Percentiles rank a stretch among this genome's conserved stretches.
These are phyloP conservation scores for Aphyosemion australe DNA, from an alignment of 2,113 vertebrate species.

Conservation along the genomic window DNA sequence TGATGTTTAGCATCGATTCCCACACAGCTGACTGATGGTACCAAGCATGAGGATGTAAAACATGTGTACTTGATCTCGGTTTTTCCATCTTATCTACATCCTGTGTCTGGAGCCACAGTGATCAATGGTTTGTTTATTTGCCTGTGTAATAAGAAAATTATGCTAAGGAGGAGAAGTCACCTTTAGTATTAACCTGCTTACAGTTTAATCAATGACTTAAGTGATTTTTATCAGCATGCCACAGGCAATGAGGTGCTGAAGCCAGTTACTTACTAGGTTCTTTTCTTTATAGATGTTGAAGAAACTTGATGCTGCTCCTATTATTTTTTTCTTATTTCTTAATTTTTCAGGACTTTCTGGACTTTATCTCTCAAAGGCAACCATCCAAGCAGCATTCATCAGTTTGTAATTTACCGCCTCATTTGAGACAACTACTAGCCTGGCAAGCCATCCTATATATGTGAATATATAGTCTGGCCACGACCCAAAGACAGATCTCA, in stretches of 20 bases:
- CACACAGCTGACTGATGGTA: constrained; percentile 24
- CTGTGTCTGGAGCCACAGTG: constrained; percentile 49
- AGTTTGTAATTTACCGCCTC: constrained; percentile 23
- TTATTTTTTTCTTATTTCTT: neutral
- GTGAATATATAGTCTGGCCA: too few relatives aligned
- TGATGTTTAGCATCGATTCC: constrained; percentile 6
- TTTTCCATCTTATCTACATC: constrained; percentile 58
- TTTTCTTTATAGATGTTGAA: constrained; percentile 48
- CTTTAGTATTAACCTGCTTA: constrained; percentile 76
- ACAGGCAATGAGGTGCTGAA: constrained; percentile 62
- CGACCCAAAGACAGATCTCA: too few relatives aligned
- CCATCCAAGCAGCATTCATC: constrained; percentile 33
- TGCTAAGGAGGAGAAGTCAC: constrained; percentile 68
- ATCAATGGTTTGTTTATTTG: constrained; percentile 79
- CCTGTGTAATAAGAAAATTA: constrained; percentile 76
- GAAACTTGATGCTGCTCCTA: constrained; percentile 16
- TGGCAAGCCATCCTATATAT: too few relatives aligned
- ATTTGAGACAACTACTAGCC: constrained; percentile 17
- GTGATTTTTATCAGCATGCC: constrained; percentile 72
- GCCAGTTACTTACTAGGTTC: constrained; percentile 32
- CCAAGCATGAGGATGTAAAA: constrained; percentile 23
- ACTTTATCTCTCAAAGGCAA: constrained; percentile 27
- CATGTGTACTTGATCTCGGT: constrained; percentile 44
- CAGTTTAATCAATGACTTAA: constrained; percentile 78
- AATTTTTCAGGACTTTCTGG: constrained; percentile 27